Percentiles rank a stretch among this genome's conserved stretches.
These are phyloP conservation scores for Gryllus bimaculatus DNA, from an alignment of 1,140 invertebrate species.

Conservation along the genomic window DNA sequence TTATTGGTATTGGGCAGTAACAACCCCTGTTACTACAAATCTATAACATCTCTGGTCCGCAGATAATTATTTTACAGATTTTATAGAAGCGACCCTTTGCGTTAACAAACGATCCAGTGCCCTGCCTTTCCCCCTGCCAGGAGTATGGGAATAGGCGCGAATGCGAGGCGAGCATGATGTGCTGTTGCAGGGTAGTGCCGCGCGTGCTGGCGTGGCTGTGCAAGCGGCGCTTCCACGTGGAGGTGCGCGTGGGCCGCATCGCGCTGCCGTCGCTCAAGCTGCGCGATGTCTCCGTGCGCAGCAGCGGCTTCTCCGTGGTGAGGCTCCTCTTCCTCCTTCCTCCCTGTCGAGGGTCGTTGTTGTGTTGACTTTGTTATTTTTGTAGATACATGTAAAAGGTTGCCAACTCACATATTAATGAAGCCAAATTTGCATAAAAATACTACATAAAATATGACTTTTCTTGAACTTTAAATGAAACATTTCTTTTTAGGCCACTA, in stretches of 20 bases:
- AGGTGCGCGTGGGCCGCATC: constrained; percentile 55
- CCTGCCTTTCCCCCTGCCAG: too few species aligned
- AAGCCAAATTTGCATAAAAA: too few species aligned
- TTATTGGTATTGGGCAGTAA: background rate
- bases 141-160: too few species aligned
- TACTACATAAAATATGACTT: too few species aligned
- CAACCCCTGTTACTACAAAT: background rate
- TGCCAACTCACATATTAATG: too few species aligned
- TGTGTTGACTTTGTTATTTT: too few species aligned
- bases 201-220: constrained; percentile 56
- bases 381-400: too few species aligned
- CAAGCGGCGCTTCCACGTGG: constrained; percentile 53
- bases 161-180: background rate
- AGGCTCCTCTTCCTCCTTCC: constrained; percentile 30
- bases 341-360: too few species aligned
- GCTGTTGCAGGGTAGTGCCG: constrained; percentile 48
- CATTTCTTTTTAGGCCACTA: too few species aligned
- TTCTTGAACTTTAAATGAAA: too few species aligned
- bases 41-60: background rate
- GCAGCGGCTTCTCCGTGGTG: constrained; percentile 58
- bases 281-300: constrained; percentile 53
- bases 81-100: background rate
- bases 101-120: background rate
- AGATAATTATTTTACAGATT: background rate
- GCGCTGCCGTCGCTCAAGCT: constrained; percentile 55